Evolutionary conservation across 30 jellyfish, hydroid and myxozoan species (phyloP), one percentile per base, ranked within the genome.

Genomic region (Hydractinia symbiolongicarpus): DNA sequence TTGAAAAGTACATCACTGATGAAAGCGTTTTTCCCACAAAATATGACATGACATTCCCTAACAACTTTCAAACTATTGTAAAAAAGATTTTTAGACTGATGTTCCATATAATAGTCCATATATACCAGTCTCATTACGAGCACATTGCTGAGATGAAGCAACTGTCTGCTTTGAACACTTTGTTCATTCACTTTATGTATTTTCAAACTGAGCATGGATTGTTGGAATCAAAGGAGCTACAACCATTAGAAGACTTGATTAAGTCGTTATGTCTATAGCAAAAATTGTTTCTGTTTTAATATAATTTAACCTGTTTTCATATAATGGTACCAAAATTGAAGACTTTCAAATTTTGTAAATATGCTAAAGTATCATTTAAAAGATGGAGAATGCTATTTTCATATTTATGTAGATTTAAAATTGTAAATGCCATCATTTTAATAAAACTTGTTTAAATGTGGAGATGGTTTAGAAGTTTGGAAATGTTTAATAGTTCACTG

Each of bases 31-130:
- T 93, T 62, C 98, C 98, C 8, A 93, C 98, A 14, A 93, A 93
- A 80, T 93, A 87, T 76, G 98, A 95, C 79, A 83, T 72, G 96
- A 61, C 14, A 30, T 93, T 93, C 73, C 96, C 95, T 21, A 54
- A 76, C 4, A 88, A 93, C 84, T 93, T 93, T 68, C 83, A 58
- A 67, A 55, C 96, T 69, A 78, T 87, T 13, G 80, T 93, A 10
- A 93, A 87, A 58, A 83, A 81, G 72, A 88, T 93, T n/a, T 93
- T 93, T 88, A 76, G 86, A 55, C 79, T 93, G 58, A 61, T 93
- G 85, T 93, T 93, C 67, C 98, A 93, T 78, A 96, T 93, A 11
- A 79, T 93, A 30, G 98, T 91, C 8, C 98, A 93, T 77, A 81
- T 93, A 5, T 93, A 93, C 76, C 94, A 89, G 52, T 69, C 93